Conservation (phyloP, 2,113 vertebrate species). For the Sylvietta virens region DNA sequence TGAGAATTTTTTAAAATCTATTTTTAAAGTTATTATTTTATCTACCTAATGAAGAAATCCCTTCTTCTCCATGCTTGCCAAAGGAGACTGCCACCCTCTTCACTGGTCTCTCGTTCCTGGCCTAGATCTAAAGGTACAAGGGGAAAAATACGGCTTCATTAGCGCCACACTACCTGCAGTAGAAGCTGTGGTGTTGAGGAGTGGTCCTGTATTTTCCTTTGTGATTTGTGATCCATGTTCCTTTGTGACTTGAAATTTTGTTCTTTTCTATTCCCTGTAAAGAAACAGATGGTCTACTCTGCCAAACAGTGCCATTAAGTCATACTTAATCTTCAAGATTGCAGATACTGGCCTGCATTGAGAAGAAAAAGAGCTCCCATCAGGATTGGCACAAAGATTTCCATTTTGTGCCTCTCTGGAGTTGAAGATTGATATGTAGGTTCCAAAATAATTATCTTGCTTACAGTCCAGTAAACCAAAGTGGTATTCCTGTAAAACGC, state of each 20-base stretch:
- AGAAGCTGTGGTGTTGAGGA: background rate
- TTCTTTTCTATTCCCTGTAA: background rate
- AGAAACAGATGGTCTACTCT: background rate
- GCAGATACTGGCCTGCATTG: background rate
- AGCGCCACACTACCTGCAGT: background rate
- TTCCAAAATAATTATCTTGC: background rate
- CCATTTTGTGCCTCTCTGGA: background rate
- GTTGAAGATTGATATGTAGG: background rate
- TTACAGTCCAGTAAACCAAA: background rate
- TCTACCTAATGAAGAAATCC: background rate
- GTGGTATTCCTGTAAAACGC: background rate
- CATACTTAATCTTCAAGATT: background rate
- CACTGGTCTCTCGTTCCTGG: background rate
- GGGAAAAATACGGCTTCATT: background rate
- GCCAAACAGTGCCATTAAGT: background rate
- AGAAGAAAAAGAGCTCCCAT: background rate
- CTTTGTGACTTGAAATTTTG: background rate
- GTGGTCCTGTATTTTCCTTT: background rate
- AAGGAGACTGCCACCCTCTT: background rate
- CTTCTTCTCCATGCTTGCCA: background rate
- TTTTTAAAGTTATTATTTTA: background rate
- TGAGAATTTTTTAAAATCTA: background rate
- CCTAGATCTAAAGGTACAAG: background rate
- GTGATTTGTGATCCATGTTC: background rate
- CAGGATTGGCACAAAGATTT: background rate